phyloP scores from a whole-genome alignment of 2,797 vertebrate species.

The Etheostoma nigrum region DNA sequence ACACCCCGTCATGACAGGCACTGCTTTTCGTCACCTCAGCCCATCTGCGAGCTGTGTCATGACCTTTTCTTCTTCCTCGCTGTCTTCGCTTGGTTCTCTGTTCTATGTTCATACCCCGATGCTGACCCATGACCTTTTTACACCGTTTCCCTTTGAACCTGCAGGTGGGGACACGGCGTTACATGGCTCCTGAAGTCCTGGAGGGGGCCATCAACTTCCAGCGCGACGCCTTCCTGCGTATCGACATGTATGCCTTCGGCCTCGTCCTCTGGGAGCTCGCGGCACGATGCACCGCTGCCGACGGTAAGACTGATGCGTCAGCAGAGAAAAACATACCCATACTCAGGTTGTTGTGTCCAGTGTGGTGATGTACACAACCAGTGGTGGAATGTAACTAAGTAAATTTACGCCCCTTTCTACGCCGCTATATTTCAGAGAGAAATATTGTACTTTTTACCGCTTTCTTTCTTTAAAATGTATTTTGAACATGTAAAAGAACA shows the following conservation, averaged over 20 bases:
- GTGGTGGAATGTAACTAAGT: no score
- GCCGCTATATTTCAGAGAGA: no score
- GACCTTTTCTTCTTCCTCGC: neutral
- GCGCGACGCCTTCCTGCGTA: slow-evolving; percentile 95
- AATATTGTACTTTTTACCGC: no score
- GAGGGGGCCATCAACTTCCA: slow-evolving; percentile 99
- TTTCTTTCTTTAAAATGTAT: no score
- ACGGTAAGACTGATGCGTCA: slow-evolving; percentile 84
- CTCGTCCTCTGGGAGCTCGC: slow-evolving; percentile 96
- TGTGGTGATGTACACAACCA: no score
- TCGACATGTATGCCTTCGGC: slow-evolving; percentile 98
- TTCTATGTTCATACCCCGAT: neutral
- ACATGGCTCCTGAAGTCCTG: slow-evolving; percentile 98
- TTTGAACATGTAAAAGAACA: no score
- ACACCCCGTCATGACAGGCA: neutral
- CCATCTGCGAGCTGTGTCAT: slow-evolving; percentile 9
- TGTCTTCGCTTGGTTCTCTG: neutral
- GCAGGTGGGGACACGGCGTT: slow-evolving; percentile 95
- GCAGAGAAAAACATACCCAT: neutral
- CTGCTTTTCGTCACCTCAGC: slow-evolving; percentile 27
- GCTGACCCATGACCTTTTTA: slow-evolving; percentile 9
- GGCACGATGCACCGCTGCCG: slow-evolving; percentile 93
- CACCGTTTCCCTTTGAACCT: neutral
- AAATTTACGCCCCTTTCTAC: no score
- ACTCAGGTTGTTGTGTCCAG: neutral